Conservation (phyloP, 1,140 invertebrate species). For the Brachionus manjavacas region DNA sequence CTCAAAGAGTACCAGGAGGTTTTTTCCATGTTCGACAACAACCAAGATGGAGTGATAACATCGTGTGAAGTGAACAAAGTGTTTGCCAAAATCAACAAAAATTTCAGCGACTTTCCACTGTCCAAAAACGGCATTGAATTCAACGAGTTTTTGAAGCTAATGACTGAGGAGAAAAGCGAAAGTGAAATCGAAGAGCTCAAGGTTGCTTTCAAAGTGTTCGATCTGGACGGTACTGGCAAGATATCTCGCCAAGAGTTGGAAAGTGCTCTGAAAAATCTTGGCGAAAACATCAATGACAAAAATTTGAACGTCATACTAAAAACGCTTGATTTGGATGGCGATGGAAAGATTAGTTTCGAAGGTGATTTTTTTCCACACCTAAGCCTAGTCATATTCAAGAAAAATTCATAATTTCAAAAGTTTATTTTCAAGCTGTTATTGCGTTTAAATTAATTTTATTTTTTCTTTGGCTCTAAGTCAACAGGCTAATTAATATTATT, state of each 20-base stretch:
- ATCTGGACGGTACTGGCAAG: neutral
- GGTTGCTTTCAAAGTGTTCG: conserved; percentile 19
- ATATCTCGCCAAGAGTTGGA: neutral
- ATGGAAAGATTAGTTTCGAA: conserved; percentile 25
- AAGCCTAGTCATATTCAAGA: neutral
- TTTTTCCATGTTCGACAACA: conserved; percentile 31
- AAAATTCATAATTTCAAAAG: neutral
- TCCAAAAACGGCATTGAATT: conserved; percentile 1
- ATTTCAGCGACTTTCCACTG: neutral
- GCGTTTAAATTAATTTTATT: neutral
- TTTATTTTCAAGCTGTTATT: neutral
- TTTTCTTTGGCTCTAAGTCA: neutral
- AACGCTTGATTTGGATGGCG: conserved; percentile 10
- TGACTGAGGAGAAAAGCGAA: conserved; percentile 12
- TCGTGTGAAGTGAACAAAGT: conserved; percentile 4
- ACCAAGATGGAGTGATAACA: conserved; percentile 29
- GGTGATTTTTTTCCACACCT: neutral
- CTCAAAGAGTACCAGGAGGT: conserved; percentile 24
- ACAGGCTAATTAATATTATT: neutral
- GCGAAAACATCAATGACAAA: conserved; percentile 35
- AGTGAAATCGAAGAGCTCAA: neutral
- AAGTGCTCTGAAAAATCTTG: neutral
- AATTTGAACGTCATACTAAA: neutral
- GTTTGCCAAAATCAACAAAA: neutral
- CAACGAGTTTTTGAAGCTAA: conserved; percentile 1